These are phyloP conservation scores for Galemys pyrenaicus DNA, from an alignment of 2,113 vertebrate genomes.

Conservation along the genomic window DNA sequence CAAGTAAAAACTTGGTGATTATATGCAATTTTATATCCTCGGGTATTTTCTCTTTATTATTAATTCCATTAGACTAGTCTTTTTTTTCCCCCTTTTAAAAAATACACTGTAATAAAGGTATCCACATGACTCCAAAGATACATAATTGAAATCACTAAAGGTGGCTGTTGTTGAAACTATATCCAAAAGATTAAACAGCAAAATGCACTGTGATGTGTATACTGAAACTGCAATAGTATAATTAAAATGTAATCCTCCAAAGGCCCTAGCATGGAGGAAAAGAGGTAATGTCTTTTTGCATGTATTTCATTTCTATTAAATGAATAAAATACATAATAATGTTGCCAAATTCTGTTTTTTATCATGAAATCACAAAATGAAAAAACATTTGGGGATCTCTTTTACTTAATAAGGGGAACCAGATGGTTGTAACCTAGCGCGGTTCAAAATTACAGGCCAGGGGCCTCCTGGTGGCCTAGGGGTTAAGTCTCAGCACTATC, in stretches of 20 bases:
- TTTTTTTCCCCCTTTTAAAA: slow-evolving; percentile 39
- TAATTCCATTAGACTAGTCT: slow-evolving; percentile 65
- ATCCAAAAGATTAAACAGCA: not conserved
- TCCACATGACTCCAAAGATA: not conserved
- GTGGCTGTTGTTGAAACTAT: not conserved
- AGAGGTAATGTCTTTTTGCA: not conserved
- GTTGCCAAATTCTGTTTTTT: slow-evolving; percentile 41
- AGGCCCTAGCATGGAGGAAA: not conserved
- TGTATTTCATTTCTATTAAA: slow-evolving; percentile 5
- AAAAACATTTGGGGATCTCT: not conserved
- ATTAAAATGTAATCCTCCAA: not conserved
- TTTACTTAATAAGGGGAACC: not conserved
- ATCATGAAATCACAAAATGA: not conserved
- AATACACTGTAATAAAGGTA: not conserved
- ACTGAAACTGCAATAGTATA: not conserved
- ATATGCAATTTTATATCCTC: slow-evolving; percentile 56
- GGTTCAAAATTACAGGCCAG: not conserved
- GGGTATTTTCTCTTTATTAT: slow-evolving; percentile 51
- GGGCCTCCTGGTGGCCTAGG: too few relatives aligned
- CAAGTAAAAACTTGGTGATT: slow-evolving; percentile 59
- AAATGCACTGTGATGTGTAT: not conserved
- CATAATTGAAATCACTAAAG: slow-evolving; percentile 5
- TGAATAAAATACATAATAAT: slow-evolving; percentile 4
- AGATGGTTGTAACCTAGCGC: not conserved
- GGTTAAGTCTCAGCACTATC: too few relatives aligned